phyloP scores from a whole-genome alignment of 2,113 vertebrate species.

The Psilopogon haemacephalus region DNA sequence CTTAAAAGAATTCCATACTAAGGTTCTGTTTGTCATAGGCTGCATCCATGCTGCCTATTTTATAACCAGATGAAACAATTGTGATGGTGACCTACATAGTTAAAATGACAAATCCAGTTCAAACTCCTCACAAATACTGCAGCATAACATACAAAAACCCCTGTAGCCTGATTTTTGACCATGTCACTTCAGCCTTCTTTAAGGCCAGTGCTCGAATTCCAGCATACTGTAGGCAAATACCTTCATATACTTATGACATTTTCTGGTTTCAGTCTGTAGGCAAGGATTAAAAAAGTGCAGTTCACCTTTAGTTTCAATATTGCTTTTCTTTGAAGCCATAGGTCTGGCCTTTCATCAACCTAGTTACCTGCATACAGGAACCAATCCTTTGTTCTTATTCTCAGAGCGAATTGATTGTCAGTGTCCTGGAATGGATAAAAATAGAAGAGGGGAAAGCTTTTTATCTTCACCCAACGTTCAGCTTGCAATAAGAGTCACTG shows the following conservation, averaged over 20 bases:
- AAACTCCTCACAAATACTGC: not conserved
- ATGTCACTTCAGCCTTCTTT: not conserved
- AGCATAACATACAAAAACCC: not conserved
- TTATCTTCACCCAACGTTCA: not conserved
- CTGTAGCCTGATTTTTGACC: not conserved
- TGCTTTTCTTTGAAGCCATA: conserved; percentile 24
- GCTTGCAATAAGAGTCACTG: not conserved
- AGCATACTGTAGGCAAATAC: not conserved
- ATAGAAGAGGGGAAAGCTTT: not conserved
- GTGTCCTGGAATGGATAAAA: not conserved
- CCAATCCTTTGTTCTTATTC: conserved; percentile 13
- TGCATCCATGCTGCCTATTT: not conserved
- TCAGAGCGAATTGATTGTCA: conserved; percentile 18
- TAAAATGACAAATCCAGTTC: not conserved
- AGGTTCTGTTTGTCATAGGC: not conserved
- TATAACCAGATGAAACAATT: not conserved
- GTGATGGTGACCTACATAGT: not conserved
- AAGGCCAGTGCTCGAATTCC: not conserved
- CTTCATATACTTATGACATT: not conserved
- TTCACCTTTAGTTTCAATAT: conserved; percentile 17
- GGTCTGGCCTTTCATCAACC: not conserved
- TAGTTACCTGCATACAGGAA: not conserved
- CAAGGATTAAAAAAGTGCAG: not conserved
- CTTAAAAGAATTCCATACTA: not conserved
- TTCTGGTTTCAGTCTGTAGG: not conserved